Base-by-base conservation (phyloP, 2,113 vertebrate species). In the Copsychus sechellarum region DNA sequence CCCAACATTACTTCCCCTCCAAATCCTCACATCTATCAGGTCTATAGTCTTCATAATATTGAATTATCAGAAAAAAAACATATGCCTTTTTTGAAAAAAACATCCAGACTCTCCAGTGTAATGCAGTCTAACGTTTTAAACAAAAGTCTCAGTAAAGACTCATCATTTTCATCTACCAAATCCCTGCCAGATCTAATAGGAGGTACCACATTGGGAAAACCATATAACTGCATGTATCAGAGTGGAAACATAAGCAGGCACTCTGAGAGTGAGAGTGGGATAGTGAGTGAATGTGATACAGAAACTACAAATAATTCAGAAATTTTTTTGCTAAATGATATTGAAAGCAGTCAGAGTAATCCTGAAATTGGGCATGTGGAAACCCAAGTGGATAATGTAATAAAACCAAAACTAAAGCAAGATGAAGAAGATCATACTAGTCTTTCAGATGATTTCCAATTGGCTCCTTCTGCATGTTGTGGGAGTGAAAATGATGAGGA, bases 241-340 rank as follows among this genome's bases (percentile, higher is more conserved):
- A 95, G 98, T 56, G 97, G 97, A 81, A 98, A 98, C 56, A 95
- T 97, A 60, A 96, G 97, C 89, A 98, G 98, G 40, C 98, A 98
- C 88, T 99, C 99, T 7, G 98, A 99, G 92, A 98, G 99, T 47
- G 99, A 99, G 96, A 99, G 99, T 79, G 99, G 99, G 42, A 99
- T 99, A 23, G 98, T 99, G 36, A 99, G 98, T 86, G 99, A 99
- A 18, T 99, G 98, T 54, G 99, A 99, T 61, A 97, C 96, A 13
- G 99, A 99, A 96, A 98, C 96, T n/a, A 98, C 97, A 6, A 98
- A 95, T 24, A 99, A 97, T 96, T 99, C 98, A 45, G 98, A 99
- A 93, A 96, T 94, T 53, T 98, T 98, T 94, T 97, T 98, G 88
- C 84, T 97, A 57, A 97, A 96, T 90, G 97, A 97, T 70, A 96